phyloP scores from a whole-genome alignment of 2,113 vertebrate species.

The Trogon melanurus region DNA sequence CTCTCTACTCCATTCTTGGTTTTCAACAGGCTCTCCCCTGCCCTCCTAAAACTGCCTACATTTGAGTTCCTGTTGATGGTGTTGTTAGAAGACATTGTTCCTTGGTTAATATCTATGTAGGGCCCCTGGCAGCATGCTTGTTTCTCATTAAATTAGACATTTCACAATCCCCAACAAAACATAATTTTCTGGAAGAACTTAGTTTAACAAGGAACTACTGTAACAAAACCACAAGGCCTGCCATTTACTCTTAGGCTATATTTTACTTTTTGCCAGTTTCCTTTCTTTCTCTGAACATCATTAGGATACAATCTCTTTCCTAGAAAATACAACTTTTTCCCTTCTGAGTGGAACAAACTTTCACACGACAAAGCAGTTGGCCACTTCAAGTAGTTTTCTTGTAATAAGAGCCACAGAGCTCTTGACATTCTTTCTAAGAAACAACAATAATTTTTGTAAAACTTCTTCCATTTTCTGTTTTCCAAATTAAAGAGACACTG shows the following conservation, averaged over 20 bases:
- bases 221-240: constrained; percentile 57
- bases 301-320: constrained; percentile 38
- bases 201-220: constrained; percentile 59
- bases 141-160: constrained; percentile 51
- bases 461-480: constrained; percentile 30
- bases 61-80: background rate
- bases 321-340: constrained; percentile 51
- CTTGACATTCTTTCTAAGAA: background rate
- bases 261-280: constrained; percentile 54
- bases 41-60: background rate
- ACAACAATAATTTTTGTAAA: background rate
- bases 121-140: background rate
- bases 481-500: background rate
- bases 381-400: background rate
- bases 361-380: background rate
- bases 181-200: constrained; percentile 49
- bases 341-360: background rate
- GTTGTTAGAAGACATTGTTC: background rate
- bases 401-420: background rate
- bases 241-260: constrained; percentile 59
- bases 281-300: constrained; percentile 57
- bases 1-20: background rate
- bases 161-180: constrained; percentile 61
- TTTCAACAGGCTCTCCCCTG: background rate
- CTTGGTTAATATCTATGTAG: background rate